phyloP scores from a whole-genome alignment of 2,797 vertebrate species.

The Gallinago stenura region DNA sequence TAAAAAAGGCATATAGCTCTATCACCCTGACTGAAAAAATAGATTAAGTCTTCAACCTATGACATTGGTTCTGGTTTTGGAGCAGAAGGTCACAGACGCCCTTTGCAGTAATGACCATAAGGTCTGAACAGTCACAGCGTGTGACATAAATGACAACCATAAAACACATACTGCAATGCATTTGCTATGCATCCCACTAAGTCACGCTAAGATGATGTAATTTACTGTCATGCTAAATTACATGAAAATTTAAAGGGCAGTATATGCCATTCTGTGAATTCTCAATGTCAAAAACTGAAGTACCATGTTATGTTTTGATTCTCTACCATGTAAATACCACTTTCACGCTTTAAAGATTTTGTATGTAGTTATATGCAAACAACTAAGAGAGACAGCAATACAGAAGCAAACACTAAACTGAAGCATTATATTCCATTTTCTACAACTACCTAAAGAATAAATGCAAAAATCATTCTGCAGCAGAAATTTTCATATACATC shows the following conservation, averaged over 20 bases:
- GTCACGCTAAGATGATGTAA: background rate
- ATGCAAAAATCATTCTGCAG: background rate
- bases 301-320: fast-evolving
- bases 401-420: background rate
- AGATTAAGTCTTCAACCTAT: slow-evolving; percentile 22
- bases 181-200: background rate
- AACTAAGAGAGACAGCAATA: background rate
- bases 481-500: background rate
- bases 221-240: background rate
- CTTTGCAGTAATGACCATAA: slow-evolving; percentile 8
- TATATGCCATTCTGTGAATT: background rate
- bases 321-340: background rate
- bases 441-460: background rate
- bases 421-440: background rate
- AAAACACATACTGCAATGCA: slow-evolving; percentile 17
- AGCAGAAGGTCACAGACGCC: slow-evolving; percentile 16
- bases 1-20: background rate
- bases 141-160: slow-evolving; percentile 10
- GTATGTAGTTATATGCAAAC: background rate
- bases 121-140: background rate
- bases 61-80: background rate
- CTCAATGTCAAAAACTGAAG: background rate
- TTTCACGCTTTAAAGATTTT: slow-evolving; percentile 3
- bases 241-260: background rate
- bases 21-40: background rate